These are phyloP conservation scores for Mergus octosetaceus DNA, from an alignment of 2,797 vertebrate species.

Conservation along the genomic window DNA sequence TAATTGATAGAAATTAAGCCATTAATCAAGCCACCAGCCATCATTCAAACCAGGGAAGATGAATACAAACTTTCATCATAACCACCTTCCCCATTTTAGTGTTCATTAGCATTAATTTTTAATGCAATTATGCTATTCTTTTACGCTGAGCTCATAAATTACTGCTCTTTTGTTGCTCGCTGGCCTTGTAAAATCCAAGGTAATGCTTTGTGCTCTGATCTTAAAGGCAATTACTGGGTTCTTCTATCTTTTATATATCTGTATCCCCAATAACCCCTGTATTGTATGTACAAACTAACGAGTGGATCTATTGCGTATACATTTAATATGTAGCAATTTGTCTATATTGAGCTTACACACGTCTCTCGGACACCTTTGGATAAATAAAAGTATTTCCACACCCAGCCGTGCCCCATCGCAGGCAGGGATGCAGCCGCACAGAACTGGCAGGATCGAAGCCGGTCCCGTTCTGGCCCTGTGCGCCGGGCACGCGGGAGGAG, in stretches of 20 bases:
- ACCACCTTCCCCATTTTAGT: slow-evolving; percentile 99
- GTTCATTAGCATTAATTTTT: slow-evolving; percentile 99
- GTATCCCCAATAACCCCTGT: slow-evolving; percentile 90
- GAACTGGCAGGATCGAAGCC: neutral
- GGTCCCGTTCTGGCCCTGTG: no score
- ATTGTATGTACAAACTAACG: slow-evolving; percentile 26
- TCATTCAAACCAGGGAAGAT: slow-evolving; percentile 98
- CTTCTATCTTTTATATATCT: slow-evolving; percentile 89
- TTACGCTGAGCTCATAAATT: slow-evolving; percentile 99
- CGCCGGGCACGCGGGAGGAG: fast-evolving
- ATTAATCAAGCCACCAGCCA: slow-evolving; percentile 99
- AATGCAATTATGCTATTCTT: slow-evolving; percentile 99
- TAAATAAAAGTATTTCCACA: neutral
- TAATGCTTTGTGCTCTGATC: slow-evolving; percentile 99
- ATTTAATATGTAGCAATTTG: neutral
- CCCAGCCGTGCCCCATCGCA: neutral
- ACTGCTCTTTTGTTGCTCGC: slow-evolving; percentile 98
- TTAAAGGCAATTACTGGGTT: slow-evolving; percentile 99
- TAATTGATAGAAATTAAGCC: slow-evolving; percentile 99
- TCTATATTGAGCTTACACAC: neutral
- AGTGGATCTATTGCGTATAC: neutral
- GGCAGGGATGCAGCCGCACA: neutral
- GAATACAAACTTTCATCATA: slow-evolving; percentile 99
- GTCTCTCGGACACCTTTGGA: neutral
- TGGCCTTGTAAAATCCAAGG: slow-evolving; percentile 99